Conservation (phyloP, 2,113 vertebrate genomes). For the Hypanus sabinus region DNA sequence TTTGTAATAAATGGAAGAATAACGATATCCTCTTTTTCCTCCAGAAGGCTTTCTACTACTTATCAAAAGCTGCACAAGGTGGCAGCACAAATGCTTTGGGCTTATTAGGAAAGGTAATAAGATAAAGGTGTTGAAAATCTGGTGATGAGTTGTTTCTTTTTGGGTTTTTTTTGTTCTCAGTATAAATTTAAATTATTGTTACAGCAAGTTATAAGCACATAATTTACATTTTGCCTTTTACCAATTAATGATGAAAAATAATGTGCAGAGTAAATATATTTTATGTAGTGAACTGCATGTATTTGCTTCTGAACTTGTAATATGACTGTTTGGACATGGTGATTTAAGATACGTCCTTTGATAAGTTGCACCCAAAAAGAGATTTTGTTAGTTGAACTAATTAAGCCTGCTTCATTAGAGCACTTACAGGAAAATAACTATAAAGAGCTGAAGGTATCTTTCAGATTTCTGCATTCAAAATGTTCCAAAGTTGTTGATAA, state of each 20-base stretch:
- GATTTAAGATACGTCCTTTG: not conserved
- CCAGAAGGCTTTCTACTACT: slow-evolving; percentile 57
- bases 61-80: slow-evolving; percentile 53
- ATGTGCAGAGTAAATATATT: not conserved
- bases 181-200: not conserved
- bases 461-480: no score
- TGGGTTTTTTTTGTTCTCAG: not conserved
- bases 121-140: not conserved
- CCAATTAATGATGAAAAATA: not conserved
- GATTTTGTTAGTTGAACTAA: not conserved
- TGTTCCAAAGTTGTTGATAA: no score
- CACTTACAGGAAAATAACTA: no score
- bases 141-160: slow-evolving; percentile 3
- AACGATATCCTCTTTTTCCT: slow-evolving; percentile 41
- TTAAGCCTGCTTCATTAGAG: not conserved
- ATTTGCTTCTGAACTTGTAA: not conserved
- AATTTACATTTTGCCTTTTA: not conserved
- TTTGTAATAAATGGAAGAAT: not conserved
- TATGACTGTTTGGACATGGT: not conserved
- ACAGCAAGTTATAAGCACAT: not conserved
- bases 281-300: not conserved
- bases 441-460: no score
- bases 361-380: not conserved
- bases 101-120: slow-evolving; percentile 55
- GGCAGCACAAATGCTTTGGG: slow-evolving; percentile 54